Evolutionary conservation across 2,888 invertebrate species (phyloP).

Genomic region (Endotricha flammealis): DNA sequence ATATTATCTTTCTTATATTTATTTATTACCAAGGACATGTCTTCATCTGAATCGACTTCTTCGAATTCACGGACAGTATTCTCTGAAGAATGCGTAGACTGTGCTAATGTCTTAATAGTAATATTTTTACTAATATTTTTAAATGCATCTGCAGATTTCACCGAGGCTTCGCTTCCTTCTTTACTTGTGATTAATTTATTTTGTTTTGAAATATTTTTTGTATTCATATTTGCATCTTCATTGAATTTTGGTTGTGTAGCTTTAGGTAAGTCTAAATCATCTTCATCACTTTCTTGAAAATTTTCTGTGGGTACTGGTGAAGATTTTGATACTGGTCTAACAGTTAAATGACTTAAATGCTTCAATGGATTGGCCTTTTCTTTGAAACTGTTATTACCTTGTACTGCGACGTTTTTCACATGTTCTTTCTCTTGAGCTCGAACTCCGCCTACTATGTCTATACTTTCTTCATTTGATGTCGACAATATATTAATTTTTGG

Average conservation of each 20-base stretch:
- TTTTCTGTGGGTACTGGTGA: constrained; percentile 11
- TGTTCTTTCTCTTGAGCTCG: not conserved
- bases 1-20: not conserved
- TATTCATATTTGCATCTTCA: not conserved
- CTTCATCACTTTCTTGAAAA: constrained; percentile 8
- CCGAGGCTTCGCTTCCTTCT: constrained; percentile 14
- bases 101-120: constrained; percentile 35
- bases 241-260: constrained; percentile 5
- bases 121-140: constrained; percentile 41
- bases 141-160: constrained; percentile 28
- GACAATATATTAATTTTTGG: constrained; percentile 4
- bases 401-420: constrained; percentile 2
- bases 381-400: constrained; percentile 12
- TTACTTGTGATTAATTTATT: too few species aligned
- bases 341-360: constrained; percentile 48
- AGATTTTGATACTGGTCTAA: constrained; percentile 40
- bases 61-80: constrained; percentile 13
- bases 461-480: constrained; percentile 9
- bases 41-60: constrained; percentile 14
- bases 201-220: not conserved
- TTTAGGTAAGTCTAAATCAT: not conserved
- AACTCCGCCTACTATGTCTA: not conserved
- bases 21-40: not conserved
- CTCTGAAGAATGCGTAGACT: constrained; percentile 19
- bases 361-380: constrained; percentile 39